These are phyloP conservation scores for Sceliomorpha sp. DNA, from an alignment of 2,888 invertebrate genomes.

Conservation along the genomic window DNA sequence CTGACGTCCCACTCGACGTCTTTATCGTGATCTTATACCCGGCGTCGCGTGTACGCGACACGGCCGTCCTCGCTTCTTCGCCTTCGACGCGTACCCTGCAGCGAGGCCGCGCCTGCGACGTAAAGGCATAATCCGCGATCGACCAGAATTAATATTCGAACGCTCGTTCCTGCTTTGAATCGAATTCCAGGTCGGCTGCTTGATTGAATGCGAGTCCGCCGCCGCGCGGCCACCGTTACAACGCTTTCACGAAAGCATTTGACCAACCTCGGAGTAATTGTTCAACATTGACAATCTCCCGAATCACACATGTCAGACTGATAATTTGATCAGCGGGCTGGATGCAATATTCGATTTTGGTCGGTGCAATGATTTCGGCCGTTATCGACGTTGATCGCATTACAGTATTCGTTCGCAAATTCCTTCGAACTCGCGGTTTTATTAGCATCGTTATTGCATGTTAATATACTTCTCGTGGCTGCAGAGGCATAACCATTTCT, in stretches of 20 bases:
- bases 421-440: slow-evolving; percentile 10
- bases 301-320: slow-evolving; percentile 57
- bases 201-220: slow-evolving; percentile 53
- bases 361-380: slow-evolving; percentile 45
- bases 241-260: slow-evolving; percentile 56
- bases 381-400: slow-evolving; percentile 51
- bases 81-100: too few species aligned
- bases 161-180: slow-evolving; percentile 47
- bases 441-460: background rate
- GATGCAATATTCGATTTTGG: slow-evolving; percentile 54
- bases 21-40: slow-evolving; percentile 3
- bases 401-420: slow-evolving; percentile 12
- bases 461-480: background rate
- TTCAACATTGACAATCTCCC: slow-evolving; percentile 56
- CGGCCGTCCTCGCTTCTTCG: slow-evolving; percentile 11
- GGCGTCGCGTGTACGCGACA: slow-evolving; percentile 1
- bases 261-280: slow-evolving; percentile 57
- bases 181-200: slow-evolving; percentile 51
- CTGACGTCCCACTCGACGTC: slow-evolving; percentile 8
- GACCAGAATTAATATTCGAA: slow-evolving; percentile 53
- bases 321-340: slow-evolving; percentile 55
- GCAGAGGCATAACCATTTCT: too few species aligned
- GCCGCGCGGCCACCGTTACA: slow-evolving; percentile 47
- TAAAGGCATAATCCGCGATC: slow-evolving; percentile 29
- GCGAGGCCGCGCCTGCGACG: too few species aligned